A percentile compares a stretch with the other conserved stretches of the same genome.
These are phyloP conservation scores for Halocaridina rubra DNA, from an alignment of 2,888 invertebrate genomes.

Conservation along the genomic window DNA sequence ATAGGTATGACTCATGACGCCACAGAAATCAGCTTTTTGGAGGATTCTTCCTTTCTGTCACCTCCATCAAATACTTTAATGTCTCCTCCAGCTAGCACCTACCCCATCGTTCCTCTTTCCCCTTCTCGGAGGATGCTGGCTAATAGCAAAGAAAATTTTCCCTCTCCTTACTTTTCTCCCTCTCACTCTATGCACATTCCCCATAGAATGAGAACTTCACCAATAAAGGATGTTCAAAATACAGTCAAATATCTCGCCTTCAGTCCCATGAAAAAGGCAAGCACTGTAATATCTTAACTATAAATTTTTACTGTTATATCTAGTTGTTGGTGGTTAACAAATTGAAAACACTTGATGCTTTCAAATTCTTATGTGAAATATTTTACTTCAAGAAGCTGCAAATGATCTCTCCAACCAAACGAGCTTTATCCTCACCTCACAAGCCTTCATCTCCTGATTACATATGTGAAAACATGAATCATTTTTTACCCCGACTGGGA, in stretches of 20 bases:
- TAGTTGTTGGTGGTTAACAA: too few species aligned
- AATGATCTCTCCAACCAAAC: slow-evolving; percentile 38
- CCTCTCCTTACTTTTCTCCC: slow-evolving; percentile 50
- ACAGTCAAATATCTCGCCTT: slow-evolving; percentile 49
- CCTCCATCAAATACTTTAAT: background rate
- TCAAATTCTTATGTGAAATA: too few species aligned
- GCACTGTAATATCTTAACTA: too few species aligned
- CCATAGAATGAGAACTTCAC: slow-evolving; percentile 24
- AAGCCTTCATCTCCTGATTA: slow-evolving; percentile 35
- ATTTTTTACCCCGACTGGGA: too few species aligned
- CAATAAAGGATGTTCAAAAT: slow-evolving; percentile 50
- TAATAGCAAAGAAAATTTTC: slow-evolving; percentile 50
- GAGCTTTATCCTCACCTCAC: slow-evolving; percentile 26
- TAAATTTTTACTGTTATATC: too few species aligned
- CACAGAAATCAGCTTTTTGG: background rate
- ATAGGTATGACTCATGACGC: slow-evolving; percentile 1
- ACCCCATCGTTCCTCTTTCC: background rate
- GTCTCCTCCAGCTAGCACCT: background rate
- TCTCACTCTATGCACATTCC: slow-evolving; percentile 19
- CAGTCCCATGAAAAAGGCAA: slow-evolving; percentile 52
- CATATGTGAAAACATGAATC: too few species aligned
- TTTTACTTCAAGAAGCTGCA: background rate
- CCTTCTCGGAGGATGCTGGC: slow-evolving; percentile 14
- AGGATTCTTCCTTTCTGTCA: background rate
- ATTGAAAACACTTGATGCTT: too few species aligned